These are phyloP conservation scores for Parasteatoda tepidariorum DNA, from an alignment of 1,140 invertebrate species.

Conservation along the genomic window DNA sequence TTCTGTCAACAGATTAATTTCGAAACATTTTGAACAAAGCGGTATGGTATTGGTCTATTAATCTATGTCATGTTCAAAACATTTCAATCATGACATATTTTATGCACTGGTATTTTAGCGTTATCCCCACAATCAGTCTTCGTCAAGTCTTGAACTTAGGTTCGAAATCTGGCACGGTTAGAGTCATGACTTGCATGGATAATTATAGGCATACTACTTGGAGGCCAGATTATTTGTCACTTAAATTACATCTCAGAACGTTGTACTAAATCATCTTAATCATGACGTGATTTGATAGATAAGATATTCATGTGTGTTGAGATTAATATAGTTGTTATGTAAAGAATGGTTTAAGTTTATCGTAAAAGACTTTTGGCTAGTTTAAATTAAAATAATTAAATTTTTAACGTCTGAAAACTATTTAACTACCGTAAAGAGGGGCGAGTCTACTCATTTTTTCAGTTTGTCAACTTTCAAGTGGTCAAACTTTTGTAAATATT, in stretches of 20 bases:
- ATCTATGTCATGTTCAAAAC: slow-evolving; percentile 36
- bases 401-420: no score
- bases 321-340: no score
- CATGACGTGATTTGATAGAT: no score
- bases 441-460: no score
- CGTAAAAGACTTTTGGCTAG: no score
- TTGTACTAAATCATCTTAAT: neutral
- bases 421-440: no score
- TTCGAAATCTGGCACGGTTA: slow-evolving; percentile 3
- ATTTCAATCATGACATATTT: slow-evolving; percentile 18
- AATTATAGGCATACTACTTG: neutral
- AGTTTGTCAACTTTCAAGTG: no score
- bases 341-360: no score
- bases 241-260: slow-evolving; percentile 3
- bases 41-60: slow-evolving; percentile 23
- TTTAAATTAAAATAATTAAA: no score
- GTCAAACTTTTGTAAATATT: no score
- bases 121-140: slow-evolving; percentile 33
- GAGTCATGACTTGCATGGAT: slow-evolving; percentile 31
- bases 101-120: neutral
- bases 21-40: slow-evolving; percentile 35
- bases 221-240: slow-evolving; percentile 11
- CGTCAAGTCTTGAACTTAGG: slow-evolving; percentile 14
- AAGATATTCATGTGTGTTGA: no score
- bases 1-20: neutral